These are phyloP conservation scores for Scaptomyza caliginosa DNA, from an alignment of 2,888 invertebrate species.

Conservation along the genomic window DNA sequence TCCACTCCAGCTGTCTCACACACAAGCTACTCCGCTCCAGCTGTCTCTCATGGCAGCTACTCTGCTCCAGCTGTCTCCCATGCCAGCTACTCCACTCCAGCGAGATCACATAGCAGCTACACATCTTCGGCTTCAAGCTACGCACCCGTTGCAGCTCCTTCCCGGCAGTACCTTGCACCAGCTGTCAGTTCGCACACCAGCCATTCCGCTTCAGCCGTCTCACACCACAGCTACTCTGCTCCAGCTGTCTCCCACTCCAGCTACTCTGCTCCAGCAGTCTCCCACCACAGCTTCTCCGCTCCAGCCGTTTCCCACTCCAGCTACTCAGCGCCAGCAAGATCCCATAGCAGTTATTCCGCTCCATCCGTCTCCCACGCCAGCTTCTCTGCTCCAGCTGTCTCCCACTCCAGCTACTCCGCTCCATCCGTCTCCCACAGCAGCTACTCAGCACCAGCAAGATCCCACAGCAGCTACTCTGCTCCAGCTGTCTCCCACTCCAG, in stretches of 20 bases:
- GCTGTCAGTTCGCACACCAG: conserved; percentile 4
- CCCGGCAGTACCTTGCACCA: conserved; percentile 13
- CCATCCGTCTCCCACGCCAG: conserved; percentile 2
- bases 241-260: conserved; percentile 6
- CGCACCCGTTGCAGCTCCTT: conserved; percentile 19
- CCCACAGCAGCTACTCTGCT: background rate
- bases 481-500: conserved; percentile 4
- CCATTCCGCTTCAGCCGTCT: conserved; percentile 44
- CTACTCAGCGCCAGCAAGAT: background rate
- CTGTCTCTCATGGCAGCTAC: conserved; percentile 9
- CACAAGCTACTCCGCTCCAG: conserved; percentile 4
- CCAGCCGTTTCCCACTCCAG: conserved; percentile 11
- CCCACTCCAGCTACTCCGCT: conserved; percentile 11
- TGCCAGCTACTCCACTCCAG: conserved; percentile 21
- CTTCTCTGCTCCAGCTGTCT: background rate
- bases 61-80: conserved; percentile 21
- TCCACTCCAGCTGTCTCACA: conserved; percentile 14
- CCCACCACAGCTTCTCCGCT: conserved; percentile 13
- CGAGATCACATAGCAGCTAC: conserved; percentile 8
- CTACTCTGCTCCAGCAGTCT: conserved; percentile 9
- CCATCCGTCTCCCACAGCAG: conserved; percentile 6
- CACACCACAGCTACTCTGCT: conserved; percentile 34
- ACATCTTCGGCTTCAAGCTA: conserved; percentile 19
- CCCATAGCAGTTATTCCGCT: conserved; percentile 11
- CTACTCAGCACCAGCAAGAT: background rate